These are phyloP conservation scores for Drosophila sulfurigaster DNA, from an alignment of 1,140 invertebrate species.

Conservation along the genomic window DNA sequence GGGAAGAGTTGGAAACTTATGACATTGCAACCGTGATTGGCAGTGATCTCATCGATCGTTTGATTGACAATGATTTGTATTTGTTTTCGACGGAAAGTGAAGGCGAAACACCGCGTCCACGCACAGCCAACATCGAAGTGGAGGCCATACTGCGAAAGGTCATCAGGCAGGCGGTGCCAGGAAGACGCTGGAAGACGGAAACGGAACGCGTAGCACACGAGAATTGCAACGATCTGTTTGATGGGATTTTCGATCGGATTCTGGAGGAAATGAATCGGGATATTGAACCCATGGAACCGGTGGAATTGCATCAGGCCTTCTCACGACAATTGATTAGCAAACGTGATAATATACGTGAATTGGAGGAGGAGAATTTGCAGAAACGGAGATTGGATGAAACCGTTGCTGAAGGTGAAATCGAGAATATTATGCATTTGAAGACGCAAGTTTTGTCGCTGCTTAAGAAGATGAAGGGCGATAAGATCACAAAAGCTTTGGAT, in stretches of 20 bases:
- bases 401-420: not conserved
- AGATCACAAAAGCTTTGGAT: constrained; percentile 36
- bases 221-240: constrained; percentile 51
- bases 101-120: constrained; percentile 26
- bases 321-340: constrained; percentile 9
- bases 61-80: constrained; percentile 73
- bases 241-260: constrained; percentile 50
- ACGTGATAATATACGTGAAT: constrained; percentile 34
- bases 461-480: constrained; percentile 43
- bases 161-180: constrained; percentile 67
- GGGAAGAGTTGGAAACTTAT: constrained; percentile 50
- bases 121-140: constrained; percentile 38
- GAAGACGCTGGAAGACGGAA: constrained; percentile 66
- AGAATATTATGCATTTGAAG: not conserved
- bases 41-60: constrained; percentile 66
- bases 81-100: constrained; percentile 69
- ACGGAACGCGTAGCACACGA: constrained; percentile 59
- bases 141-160: constrained; percentile 66
- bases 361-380: not conserved
- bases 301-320: not conserved
- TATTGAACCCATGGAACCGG: constrained; percentile 4
- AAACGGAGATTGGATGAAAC: not conserved
- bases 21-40: constrained; percentile 53
- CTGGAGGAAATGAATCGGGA: constrained; percentile 10
- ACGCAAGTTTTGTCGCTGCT: constrained; percentile 36